phyloP scores from a whole-genome alignment of 2,888 invertebrate species.

The Drosophila multiciliata region DNA sequence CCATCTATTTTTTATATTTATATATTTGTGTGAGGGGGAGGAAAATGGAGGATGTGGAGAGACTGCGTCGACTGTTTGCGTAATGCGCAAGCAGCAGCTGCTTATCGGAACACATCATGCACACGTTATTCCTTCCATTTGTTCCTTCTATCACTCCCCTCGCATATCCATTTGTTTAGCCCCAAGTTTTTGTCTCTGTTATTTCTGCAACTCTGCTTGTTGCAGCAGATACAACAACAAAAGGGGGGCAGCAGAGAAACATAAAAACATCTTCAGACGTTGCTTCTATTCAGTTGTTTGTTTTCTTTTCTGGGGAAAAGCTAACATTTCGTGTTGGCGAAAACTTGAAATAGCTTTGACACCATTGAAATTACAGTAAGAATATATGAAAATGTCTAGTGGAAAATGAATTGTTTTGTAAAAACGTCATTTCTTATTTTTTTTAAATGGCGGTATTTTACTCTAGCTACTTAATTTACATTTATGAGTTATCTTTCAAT shows the following conservation, averaged over 20 bases:
- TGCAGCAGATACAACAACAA: constrained; percentile 40
- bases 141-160: neutral
- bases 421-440: neutral
- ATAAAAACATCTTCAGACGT: constrained; percentile 10
- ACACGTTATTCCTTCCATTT: constrained; percentile 20
- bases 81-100: constrained; percentile 50
- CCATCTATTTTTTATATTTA: constrained; percentile 32
- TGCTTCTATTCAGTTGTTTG: constrained; percentile 20
- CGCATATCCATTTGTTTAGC: constrained; percentile 13
- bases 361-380: constrained; percentile 28
- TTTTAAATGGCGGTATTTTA: neutral
- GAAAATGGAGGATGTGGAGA: neutral
- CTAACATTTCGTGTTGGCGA: constrained; percentile 28
- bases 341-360: constrained; percentile 44
- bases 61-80: constrained; percentile 2
- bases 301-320: constrained; percentile 20
- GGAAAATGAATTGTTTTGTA: neutral
- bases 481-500: constrained; percentile 19
- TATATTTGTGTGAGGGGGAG: neutral
- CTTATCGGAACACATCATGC: constrained; percentile 53
- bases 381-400: neutral
- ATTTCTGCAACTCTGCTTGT: constrained; percentile 32
- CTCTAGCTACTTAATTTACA: neutral
- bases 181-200: constrained; percentile 18
- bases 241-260: constrained; percentile 3